Conservation (phyloP, 1,140 invertebrate species). For the Ostrea denselamellosa region DNA sequence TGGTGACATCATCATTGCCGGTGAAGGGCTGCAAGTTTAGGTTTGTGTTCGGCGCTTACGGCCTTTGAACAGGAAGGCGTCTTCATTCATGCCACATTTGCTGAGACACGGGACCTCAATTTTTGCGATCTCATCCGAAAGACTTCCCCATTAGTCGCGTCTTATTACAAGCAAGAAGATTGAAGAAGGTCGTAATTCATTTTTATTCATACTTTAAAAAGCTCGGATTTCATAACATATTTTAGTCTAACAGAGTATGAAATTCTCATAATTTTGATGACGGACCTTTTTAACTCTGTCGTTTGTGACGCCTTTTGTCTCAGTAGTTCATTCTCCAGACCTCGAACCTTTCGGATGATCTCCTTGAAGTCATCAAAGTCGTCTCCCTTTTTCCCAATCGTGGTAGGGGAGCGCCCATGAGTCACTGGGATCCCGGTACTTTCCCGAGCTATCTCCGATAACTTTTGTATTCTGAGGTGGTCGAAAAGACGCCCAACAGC, state of each 20-base stretch:
- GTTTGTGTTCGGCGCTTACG: too few species aligned
- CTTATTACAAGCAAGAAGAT: neutral
- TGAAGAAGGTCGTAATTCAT: neutral
- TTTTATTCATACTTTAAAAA: neutral
- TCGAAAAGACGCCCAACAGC: slow-evolving; percentile 43
- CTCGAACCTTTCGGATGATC: slow-evolving; percentile 36
- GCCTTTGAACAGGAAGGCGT: too few species aligned
- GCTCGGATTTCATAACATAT: neutral
- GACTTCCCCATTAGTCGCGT: too few species aligned
- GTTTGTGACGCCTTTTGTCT: slow-evolving; percentile 47
- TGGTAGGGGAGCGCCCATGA: neutral
- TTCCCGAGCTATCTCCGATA: slow-evolving; percentile 28
- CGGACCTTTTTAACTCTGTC: slow-evolving; percentile 39
- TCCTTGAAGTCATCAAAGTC: slow-evolving; percentile 33
- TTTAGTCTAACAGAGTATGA: neutral
- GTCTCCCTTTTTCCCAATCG: neutral
- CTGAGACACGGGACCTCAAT: too few species aligned
- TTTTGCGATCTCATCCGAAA: too few species aligned
- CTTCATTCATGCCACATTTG: too few species aligned
- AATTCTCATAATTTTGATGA: neutral
- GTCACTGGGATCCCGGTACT: neutral
- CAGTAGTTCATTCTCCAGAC: slow-evolving; percentile 46
- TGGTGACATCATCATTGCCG: too few species aligned
- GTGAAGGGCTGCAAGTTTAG: too few species aligned
- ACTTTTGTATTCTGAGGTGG: slow-evolving; percentile 44